Conservation (phyloP, 2,113 vertebrate species). For the Psittacara wagleri region DNA sequence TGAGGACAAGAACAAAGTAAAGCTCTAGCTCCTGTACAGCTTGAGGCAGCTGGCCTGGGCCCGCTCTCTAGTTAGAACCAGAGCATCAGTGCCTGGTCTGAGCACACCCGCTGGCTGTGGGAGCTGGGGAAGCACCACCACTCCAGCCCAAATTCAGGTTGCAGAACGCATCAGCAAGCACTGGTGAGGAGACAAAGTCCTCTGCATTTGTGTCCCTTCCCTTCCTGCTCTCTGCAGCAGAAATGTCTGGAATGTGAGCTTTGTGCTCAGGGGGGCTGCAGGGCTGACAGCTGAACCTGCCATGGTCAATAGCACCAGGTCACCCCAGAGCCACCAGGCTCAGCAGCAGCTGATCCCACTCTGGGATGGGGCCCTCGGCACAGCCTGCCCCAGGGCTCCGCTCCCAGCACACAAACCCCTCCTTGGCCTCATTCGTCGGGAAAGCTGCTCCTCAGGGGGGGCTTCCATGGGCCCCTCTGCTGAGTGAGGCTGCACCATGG, state of each 20-base stretch:
- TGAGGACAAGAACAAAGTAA: background rate
- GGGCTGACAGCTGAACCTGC: fast-evolving
- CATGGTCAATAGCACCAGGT: fast-evolving
- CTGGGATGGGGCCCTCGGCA: background rate
- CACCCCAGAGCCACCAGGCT: fast-evolving
- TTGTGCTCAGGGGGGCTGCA: background rate
- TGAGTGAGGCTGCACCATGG: background rate
- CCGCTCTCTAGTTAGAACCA: fast-evolving
- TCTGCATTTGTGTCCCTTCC: background rate
- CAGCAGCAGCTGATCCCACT: fast-evolving
- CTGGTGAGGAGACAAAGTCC: background rate
- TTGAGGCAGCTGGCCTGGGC: background rate
- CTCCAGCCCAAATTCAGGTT: fast-evolving
- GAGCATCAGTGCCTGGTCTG: background rate
- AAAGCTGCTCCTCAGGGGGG: fast-evolving
- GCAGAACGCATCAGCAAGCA: fast-evolving
- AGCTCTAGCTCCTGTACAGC: background rate
- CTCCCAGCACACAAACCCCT: background rate
- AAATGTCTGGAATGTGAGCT: background rate
- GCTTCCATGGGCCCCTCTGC: background rate
- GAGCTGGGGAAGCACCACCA: background rate
- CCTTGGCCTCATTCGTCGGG: background rate
- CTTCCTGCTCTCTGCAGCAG: fast-evolving
- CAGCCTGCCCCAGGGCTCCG: background rate
- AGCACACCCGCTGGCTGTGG: fast-evolving